Percentiles rank a stretch among this genome's conserved stretches.
Conservation (phyloP, 2,113 vertebrate species). For the Macaca nemestrina region DNA sequence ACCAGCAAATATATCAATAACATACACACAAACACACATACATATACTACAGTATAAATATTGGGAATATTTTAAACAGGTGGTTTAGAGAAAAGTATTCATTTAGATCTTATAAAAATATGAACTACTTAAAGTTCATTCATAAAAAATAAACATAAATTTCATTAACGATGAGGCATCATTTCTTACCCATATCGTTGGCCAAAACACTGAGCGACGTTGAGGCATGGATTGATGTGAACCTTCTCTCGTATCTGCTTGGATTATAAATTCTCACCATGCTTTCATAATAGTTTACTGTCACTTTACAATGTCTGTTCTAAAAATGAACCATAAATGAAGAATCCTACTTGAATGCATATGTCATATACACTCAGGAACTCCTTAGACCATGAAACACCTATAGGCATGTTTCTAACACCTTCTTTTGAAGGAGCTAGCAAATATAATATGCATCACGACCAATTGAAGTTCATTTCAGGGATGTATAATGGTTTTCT, state of each 20-base stretch:
- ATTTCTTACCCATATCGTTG: background rate
- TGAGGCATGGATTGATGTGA: background rate
- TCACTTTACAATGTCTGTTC: background rate
- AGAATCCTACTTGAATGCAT: background rate
- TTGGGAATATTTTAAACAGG: background rate
- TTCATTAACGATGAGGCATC: background rate
- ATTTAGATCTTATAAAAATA: background rate
- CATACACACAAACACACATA: no score
- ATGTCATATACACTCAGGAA: rapidly evolving
- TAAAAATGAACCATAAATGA: background rate
- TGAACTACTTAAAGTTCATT: background rate
- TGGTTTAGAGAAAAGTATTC: background rate
- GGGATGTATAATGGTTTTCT: background rate
- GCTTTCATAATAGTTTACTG: background rate
- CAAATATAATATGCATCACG: background rate
- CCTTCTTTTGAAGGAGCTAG: background rate
- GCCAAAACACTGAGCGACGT: background rate
- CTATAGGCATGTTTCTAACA: background rate
- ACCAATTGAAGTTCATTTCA: rapidly evolving
- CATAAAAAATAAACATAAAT: no score
- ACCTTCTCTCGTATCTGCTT: no score
- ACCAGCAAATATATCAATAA: background rate
- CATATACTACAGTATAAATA: background rate
- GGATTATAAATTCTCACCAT: rapidly evolving
- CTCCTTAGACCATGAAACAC: background rate